A percentile compares a stretch with the other conserved stretches of the same genome.
Conservation (phyloP, 1,140 invertebrate genomes). For the Augochlora pura region DNA sequence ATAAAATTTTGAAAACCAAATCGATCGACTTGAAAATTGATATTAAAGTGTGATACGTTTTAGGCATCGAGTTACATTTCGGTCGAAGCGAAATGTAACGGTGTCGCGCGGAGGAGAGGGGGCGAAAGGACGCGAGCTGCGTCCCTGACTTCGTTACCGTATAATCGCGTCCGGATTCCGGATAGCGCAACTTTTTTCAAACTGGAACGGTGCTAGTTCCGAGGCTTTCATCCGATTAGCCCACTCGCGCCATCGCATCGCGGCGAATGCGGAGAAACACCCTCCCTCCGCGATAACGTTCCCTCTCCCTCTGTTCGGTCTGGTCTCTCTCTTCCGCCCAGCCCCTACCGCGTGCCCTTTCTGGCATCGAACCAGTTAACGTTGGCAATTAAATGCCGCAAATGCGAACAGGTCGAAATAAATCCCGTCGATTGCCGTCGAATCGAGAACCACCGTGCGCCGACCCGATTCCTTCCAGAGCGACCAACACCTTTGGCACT, state of each 20-base stretch:
- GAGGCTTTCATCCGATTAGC: conserved; percentile 65
- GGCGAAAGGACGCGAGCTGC: conserved; percentile 44
- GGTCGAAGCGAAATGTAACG: too few relatives aligned
- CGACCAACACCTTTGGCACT: too few relatives aligned
- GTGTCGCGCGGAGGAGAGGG: conserved; percentile 13
- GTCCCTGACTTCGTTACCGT: conserved; percentile 55
- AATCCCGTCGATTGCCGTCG: background rate
- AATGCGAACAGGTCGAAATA: conserved; percentile 50
- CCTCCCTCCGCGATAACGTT: conserved; percentile 61
- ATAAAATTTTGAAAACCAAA: too few relatives aligned
- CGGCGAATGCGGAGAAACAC: conserved; percentile 56
- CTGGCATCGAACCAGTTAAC: conserved; percentile 65
- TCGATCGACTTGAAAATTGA: too few relatives aligned
- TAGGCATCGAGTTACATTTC: too few relatives aligned
- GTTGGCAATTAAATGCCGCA: conserved; percentile 58
- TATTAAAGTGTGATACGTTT: too few relatives aligned
- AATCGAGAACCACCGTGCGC: conserved; percentile 39
- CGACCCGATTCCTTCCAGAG: background rate
- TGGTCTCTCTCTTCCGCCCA: conserved; percentile 3
- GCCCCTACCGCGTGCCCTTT: conserved; percentile 15
- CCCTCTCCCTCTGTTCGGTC: conserved; percentile 20
- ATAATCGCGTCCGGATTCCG: conserved; percentile 55
- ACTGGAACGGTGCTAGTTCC: conserved; percentile 61
- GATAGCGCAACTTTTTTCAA: conserved; percentile 56
- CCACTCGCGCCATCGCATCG: conserved; percentile 31